A percentile compares a stretch with the other conserved stretches of the same genome.
phyloP scores from a whole-genome alignment of 30 jellyfish, hydroid and myxozoan genomes.

The Turritopsis dohrnii region DNA sequence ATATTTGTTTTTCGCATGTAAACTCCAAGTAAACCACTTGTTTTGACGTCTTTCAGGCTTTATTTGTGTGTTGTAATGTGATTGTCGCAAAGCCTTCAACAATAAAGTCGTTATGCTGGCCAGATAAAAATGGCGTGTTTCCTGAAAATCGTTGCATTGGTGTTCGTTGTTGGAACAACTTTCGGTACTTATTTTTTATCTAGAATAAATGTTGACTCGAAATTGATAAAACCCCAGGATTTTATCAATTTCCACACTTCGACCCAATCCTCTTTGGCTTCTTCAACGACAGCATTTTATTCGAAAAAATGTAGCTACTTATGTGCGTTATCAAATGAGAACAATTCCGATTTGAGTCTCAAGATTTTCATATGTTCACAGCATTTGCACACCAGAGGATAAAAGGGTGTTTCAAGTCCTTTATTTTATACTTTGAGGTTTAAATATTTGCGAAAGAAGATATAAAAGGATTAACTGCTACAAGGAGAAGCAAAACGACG shows the following conservation, averaged over 20 bases:
- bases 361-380: neutral
- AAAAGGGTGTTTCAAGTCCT: neutral
- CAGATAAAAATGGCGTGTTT: neutral
- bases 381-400: neutral
- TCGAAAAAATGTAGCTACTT: too few relatives aligned
- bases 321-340: too few relatives aligned
- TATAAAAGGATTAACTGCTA: neutral
- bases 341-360: too few relatives aligned
- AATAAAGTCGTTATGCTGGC: neutral
- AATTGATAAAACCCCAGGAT: neutral
- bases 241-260: too few relatives aligned
- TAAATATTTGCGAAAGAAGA: neutral
- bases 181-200: neutral
- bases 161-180: neutral
- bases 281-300: too few relatives aligned
- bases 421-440: neutral
- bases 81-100: neutral
- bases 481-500: neutral
- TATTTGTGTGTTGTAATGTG: neutral
- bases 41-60: neutral
- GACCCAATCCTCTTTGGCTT: too few relatives aligned
- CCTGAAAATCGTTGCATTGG: neutral
- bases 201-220: neutral
- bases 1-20: neutral
- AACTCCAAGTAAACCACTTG: neutral